These are phyloP conservation scores for Tokudaia muenninki DNA, from an alignment of 2,797 vertebrate species.

Conservation along the genomic window DNA sequence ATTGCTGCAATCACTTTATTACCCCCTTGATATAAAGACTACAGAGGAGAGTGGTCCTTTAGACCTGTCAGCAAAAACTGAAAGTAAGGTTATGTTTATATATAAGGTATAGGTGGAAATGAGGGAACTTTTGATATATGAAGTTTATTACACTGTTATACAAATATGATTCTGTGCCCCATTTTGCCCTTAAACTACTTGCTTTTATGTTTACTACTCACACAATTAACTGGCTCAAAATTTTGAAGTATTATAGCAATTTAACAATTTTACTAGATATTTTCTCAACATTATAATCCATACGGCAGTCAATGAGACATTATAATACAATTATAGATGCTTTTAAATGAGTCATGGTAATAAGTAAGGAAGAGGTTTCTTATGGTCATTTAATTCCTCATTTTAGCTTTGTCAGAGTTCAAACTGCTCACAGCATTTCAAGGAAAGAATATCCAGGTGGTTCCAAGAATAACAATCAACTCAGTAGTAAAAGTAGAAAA, in stretches of 20 bases:
- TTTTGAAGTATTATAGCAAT: slow-evolving; percentile 47
- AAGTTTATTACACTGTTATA: not conserved
- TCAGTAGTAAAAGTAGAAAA: slow-evolving; percentile 51
- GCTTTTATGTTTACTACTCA: slow-evolving; percentile 44
- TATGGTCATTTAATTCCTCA: not conserved
- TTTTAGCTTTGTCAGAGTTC: not conserved
- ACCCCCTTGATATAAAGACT: slow-evolving; percentile 83
- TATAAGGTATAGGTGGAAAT: slow-evolving; percentile 36
- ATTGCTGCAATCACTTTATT: slow-evolving; percentile 84
- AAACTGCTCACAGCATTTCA: slow-evolving; percentile 35
- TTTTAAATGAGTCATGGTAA: slow-evolving; percentile 61
- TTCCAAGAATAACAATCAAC: slow-evolving; percentile 60
- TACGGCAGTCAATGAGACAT: not conserved
- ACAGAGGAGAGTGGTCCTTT: slow-evolving; percentile 53
- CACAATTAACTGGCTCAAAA: slow-evolving; percentile 22
- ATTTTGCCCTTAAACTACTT: slow-evolving; percentile 69
- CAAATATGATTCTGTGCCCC: slow-evolving; percentile 38
- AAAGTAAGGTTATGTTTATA: slow-evolving; percentile 77
- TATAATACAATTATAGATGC: slow-evolving; percentile 16
- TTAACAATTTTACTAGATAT: slow-evolving; percentile 11
- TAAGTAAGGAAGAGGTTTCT: not conserved
- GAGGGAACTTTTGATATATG: not conserved
- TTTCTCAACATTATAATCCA: not conserved
- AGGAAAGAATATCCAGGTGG: slow-evolving; percentile 33
- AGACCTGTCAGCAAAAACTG: slow-evolving; percentile 81